Percentiles rank a stretch among this genome's conserved stretches.
These are phyloP conservation scores for Drosophila lowei DNA, from an alignment of 1,140 invertebrate genomes.

Conservation along the genomic window DNA sequence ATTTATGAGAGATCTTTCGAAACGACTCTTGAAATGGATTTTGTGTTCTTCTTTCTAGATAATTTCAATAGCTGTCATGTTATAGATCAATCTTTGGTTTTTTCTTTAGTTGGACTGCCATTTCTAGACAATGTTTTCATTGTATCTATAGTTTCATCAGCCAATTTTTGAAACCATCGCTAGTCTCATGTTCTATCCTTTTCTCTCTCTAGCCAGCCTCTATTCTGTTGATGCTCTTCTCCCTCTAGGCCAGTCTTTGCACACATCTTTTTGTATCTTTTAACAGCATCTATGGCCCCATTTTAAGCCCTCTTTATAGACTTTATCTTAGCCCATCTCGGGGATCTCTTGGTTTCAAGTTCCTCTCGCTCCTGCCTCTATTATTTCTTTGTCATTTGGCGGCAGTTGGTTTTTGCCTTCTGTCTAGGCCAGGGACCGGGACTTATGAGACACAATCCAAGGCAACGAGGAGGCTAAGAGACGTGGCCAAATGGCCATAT, in stretches of 20 bases:
- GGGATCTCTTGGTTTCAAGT: background rate
- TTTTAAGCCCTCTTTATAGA: background rate
- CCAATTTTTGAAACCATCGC: no score
- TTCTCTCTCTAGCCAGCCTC: background rate
- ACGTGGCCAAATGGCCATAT: constrained; percentile 39
- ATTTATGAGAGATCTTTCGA: no score
- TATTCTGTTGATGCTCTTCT: no score
- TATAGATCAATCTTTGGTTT: no score
- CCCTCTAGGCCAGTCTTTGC: background rate
- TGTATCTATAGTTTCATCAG: no score
- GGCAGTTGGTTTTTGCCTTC: constrained; percentile 33
- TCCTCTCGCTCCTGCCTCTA: constrained; percentile 21
- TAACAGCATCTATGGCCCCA: constrained; percentile 5
- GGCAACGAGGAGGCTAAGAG: constrained; percentile 27
- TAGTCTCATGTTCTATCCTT: no score
- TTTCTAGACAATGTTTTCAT: no score
- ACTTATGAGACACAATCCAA: constrained; percentile 16
- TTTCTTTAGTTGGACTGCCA: no score
- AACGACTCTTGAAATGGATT: no score
- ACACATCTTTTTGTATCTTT: background rate
- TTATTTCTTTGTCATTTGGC: constrained; percentile 39
- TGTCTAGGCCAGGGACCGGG: constrained; percentile 31
- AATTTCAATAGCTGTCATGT: no score
- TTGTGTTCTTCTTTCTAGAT: no score
- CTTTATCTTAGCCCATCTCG: background rate